Evolutionary conservation across 1,140 invertebrate genomes (phyloP).

Genomic region (Drosophila pseudoananassae): DNA sequence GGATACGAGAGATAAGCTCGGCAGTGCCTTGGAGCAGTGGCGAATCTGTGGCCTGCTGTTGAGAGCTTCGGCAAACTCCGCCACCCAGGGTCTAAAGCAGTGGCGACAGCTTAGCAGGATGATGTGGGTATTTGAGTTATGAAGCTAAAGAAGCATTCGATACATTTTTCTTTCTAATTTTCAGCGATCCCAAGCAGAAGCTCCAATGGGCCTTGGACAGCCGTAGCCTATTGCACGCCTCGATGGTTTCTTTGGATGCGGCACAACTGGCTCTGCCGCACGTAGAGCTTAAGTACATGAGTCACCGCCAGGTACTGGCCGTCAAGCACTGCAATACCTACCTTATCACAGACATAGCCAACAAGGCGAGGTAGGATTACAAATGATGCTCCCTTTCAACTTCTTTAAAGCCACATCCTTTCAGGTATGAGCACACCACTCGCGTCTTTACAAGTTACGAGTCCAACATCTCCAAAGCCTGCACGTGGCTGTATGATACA

Average conservation of each 20-base stretch:
- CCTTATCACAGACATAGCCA: conserved; percentile 79
- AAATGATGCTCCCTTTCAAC: background rate
- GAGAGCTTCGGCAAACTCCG: conserved; percentile 66
- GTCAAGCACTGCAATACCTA: conserved; percentile 81
- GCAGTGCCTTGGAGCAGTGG: conserved; percentile 81
- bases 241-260: conserved; percentile 71
- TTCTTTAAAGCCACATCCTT: background rate
- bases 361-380: conserved; percentile 55
- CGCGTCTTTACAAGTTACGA: conserved; percentile 74
- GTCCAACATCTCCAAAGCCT: conserved; percentile 69
- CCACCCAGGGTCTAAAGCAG: conserved; percentile 67
- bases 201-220: conserved; percentile 70
- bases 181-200: conserved; percentile 72
- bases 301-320: conserved; percentile 74
- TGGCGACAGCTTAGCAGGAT: conserved; percentile 61
- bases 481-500: conserved; percentile 75
- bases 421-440: conserved; percentile 74
- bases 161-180: background rate
- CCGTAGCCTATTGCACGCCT: conserved; percentile 72
- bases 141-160: background rate
- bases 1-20: conserved; percentile 76
- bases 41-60: conserved; percentile 76
- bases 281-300: conserved; percentile 77
- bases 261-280: conserved; percentile 77
- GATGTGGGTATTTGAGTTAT: conserved; percentile 42